Conservation (phyloP, 2,888 invertebrate species). For the Sinopyrophorus schimmeli region DNA sequence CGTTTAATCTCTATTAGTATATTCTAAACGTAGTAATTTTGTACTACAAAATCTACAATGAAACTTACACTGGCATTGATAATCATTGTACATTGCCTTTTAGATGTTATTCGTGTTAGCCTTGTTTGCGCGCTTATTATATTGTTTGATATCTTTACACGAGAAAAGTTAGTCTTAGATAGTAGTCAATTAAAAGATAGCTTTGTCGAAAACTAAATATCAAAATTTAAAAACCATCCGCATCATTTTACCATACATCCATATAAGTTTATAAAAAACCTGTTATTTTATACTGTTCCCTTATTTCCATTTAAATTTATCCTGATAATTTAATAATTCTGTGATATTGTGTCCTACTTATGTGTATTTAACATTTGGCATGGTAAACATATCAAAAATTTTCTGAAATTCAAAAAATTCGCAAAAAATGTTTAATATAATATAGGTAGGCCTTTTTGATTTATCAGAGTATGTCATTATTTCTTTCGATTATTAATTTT, state of each 20-base stretch:
- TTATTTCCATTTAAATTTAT: no score
- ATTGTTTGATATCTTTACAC: constrained; percentile 16
- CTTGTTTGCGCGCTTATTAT: constrained; percentile 23
- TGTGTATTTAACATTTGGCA: neutral
- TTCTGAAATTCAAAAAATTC: no score
- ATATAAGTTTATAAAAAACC: no score
- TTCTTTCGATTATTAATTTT: neutral
- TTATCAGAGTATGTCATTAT: neutral
- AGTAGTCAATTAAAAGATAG: no score
- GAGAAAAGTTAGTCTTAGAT: constrained; percentile 12
- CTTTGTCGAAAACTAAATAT: no score
- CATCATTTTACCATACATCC: no score
- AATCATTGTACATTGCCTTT: constrained; percentile 52
- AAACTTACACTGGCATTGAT: constrained; percentile 40
- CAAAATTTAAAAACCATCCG: no score
- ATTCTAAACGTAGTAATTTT: constrained; percentile 23
- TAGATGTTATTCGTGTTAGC: constrained; percentile 28
- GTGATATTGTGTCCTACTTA: constrained; percentile 9
- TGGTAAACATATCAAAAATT: no score
- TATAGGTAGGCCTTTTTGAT: neutral
- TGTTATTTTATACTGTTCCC: no score
- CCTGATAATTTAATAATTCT: no score
- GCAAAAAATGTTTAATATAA: no score
- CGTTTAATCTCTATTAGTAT: no score
- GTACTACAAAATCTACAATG: constrained; percentile 24